Evolutionary conservation across 2,113 vertebrate genomes (phyloP).

Genomic region (Microcebus griseorufus): DNA sequence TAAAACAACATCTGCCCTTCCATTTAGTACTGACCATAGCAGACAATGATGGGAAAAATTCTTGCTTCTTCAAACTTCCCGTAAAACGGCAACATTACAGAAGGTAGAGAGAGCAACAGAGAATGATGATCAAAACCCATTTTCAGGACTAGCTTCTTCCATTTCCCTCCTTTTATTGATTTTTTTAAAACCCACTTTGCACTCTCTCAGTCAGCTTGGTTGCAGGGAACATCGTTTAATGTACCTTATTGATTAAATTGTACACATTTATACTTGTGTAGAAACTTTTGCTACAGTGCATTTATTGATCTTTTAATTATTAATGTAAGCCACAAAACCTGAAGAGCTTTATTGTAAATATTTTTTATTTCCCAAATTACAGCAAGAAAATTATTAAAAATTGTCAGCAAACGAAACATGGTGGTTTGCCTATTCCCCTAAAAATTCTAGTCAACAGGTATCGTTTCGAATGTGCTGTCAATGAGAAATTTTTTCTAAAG

Average conservation of each 20-base stretch:
- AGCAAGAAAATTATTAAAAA: constrained; percentile 3
- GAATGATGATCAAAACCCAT: constrained; percentile 69
- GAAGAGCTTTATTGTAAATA: constrained; percentile 26
- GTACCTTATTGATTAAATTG: constrained; percentile 65
- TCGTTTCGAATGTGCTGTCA: not conserved
- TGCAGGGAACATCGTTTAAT: constrained; percentile 53
- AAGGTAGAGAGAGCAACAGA: constrained; percentile 56
- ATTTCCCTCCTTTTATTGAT: constrained; percentile 71
- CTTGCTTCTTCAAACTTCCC: constrained; percentile 54
- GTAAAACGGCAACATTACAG: constrained; percentile 41
- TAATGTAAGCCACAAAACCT: constrained; percentile 51
- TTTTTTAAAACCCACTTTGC: constrained; percentile 58
- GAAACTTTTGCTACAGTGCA: constrained; percentile 63
- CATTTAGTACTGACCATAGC: constrained; percentile 55
- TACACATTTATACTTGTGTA: constrained; percentile 59
- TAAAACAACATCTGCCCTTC: constrained; percentile 52
- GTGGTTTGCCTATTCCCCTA: not conserved
- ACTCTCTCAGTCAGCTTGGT: constrained; percentile 47
- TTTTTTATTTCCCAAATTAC: constrained; percentile 48
- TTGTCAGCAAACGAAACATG: not conserved
- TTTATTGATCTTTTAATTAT: constrained; percentile 78
- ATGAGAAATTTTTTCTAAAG: not conserved
- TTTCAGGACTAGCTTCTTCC: constrained; percentile 55
- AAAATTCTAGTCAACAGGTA: not conserved
- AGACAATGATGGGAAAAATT: not conserved